phyloP scores from a whole-genome alignment of 2,888 invertebrate species.

The Steromphala cineraria region DNA sequence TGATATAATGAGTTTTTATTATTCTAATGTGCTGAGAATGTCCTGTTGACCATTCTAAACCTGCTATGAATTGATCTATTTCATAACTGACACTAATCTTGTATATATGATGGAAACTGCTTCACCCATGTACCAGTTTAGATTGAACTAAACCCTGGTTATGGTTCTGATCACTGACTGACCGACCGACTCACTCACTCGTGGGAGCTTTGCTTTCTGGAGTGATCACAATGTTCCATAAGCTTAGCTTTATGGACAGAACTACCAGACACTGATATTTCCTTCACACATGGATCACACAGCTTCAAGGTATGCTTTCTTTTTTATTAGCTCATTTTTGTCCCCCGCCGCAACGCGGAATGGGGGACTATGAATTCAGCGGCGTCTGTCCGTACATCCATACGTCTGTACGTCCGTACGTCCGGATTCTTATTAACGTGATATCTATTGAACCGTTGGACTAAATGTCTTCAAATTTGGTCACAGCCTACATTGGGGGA shows the following conservation, averaged over 20 bases:
- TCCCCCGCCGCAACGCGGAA: too few species aligned
- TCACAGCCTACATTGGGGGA: too few species aligned
- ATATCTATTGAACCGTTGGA: too few species aligned
- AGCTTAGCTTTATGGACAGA: neutral
- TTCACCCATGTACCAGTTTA: constrained; percentile 4
- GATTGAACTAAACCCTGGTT: neutral
- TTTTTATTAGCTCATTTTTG: neutral
- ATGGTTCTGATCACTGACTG: neutral
- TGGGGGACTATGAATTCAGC: too few species aligned
- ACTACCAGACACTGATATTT: neutral
- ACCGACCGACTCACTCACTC: neutral
- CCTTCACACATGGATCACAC: neutral
- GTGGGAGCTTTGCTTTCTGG: neutral
- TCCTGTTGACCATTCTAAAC: too few species aligned
- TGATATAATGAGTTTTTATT: too few species aligned
- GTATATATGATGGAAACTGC: neutral
- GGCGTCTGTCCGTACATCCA: too few species aligned
- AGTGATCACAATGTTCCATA: neutral
- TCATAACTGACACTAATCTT: neutral
- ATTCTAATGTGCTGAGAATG: too few species aligned
- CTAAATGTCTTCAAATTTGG: too few species aligned
- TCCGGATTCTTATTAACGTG: too few species aligned
- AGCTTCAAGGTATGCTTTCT: constrained; percentile 17
- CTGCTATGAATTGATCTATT: neutral
- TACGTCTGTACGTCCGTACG: too few species aligned